Evolutionary conservation across 2,113 vertebrate species (phyloP).

Genomic region (Caloenas nicobarica): DNA sequence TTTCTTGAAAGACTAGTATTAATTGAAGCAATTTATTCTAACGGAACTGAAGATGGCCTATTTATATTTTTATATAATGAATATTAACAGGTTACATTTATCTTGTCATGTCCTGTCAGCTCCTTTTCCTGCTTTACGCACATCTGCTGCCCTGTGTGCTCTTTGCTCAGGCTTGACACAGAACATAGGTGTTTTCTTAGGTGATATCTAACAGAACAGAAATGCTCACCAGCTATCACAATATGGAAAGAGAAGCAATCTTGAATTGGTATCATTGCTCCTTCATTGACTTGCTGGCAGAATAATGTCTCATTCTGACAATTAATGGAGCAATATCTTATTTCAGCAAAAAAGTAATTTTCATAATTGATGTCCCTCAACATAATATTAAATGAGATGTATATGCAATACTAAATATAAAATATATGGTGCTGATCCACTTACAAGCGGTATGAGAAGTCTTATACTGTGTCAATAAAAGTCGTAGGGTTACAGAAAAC

Average conservation of each 20-base stretch:
- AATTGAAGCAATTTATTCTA: slow-evolving; percentile 68
- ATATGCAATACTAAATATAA: neutral
- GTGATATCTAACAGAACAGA: neutral
- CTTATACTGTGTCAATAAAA: neutral
- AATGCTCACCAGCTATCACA: neutral
- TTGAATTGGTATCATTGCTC: neutral
- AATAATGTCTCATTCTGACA: neutral
- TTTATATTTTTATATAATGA: slow-evolving; percentile 48
- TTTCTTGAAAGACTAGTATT: slow-evolving; percentile 46
- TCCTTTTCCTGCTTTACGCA: neutral
- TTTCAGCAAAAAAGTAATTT: neutral
- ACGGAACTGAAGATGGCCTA: slow-evolving; percentile 24
- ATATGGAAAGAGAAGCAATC: neutral
- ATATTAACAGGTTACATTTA: slow-evolving; percentile 33
- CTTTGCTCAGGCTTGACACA: neutral
- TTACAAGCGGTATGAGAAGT: neutral
- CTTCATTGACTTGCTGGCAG: neutral
- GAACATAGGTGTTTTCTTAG: neutral
- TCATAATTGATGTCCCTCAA: neutral
- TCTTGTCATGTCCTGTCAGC: neutral
- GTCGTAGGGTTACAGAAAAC: neutral
- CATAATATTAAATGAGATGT: neutral
- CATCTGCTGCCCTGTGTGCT: neutral
- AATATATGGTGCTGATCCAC: neutral
- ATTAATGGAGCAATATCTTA: neutral